Conservation (phyloP, 2,113 vertebrate species). For the Toxotes chatareus region DNA sequence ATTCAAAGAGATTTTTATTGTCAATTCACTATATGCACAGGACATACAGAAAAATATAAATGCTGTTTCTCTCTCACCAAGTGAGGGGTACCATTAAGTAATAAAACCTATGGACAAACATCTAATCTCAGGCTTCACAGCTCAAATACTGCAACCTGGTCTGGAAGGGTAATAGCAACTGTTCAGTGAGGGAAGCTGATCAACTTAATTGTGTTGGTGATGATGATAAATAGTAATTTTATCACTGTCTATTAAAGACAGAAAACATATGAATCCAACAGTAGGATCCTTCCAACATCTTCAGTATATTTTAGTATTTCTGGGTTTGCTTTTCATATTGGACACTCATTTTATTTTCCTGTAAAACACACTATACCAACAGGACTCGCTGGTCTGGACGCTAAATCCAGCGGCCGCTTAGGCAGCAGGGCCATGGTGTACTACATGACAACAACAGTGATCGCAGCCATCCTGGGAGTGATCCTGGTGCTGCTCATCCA, state of each 20-base stretch:
- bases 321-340: not conserved
- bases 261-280: not conserved
- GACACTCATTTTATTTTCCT: not conserved
- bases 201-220: not conserved
- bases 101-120: too few relatives aligned
- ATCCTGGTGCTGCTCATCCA: slow-evolving; percentile 96
- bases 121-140: too few relatives aligned
- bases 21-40: too few relatives aligned
- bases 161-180: not conserved
- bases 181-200: not conserved
- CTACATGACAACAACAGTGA: slow-evolving; percentile 98
- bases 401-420: slow-evolving; percentile 96
- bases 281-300: not conserved
- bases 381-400: slow-evolving; percentile 97
- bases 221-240: not conserved
- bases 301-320: not conserved
- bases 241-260: not conserved
- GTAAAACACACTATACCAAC: slow-evolving; percentile 17
- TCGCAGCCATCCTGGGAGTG: slow-evolving; percentile 94
- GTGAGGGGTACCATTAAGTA: too few relatives aligned
- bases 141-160: not conserved
- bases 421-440: slow-evolving; percentile 98
- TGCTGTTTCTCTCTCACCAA: too few relatives aligned
- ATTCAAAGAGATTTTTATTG: too few relatives aligned
- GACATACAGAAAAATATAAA: too few relatives aligned